Base-by-base conservation (phyloP, 2,113 vertebrate species). In the Bombycilla garrulus region DNA sequence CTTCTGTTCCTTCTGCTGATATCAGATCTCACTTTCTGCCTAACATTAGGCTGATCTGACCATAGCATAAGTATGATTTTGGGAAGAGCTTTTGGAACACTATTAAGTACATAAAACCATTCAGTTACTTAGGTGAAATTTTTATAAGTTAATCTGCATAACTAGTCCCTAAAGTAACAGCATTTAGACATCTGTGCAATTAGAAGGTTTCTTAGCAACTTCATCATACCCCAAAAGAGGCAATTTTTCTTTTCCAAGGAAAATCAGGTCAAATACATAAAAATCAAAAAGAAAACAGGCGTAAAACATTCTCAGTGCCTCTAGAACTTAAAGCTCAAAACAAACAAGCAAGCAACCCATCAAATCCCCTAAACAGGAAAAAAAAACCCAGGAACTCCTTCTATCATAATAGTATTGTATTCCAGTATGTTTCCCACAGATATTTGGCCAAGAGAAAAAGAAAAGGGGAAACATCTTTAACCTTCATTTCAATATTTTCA, bases 401-500 rank as follows among this genome's bases (percentile, higher is more conserved):
- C 12, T 38, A 7, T 24, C 5, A 4, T 18, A 69, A n/a, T 9
- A 33, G 24, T 38, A n/a, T 61, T 82, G 21, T 71, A 71, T 54
- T 91, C 24, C 22, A 81, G 4, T 42, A 26, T 29, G 65, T 2
- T 81, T 92, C 12, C 53, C 40, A 65, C 6, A 83, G 11, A 64
- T 7, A 85, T 64, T 71, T 84, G 65, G 15, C 23, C 8, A 29
- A 35, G 17, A 26, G 57, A 6, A 47, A 57, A 70, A 70, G 11
- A 73, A 76, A 51, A 1, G 10, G 6, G 22, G 18, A 7, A 62
- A 48, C 33, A 50, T 31, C 17, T 56, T 89, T 85, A 15, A 85
- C 16, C 62, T 92, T 71, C 19, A 81, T 61, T 94, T 95, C 65
- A 79, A 25, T 62, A 90, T 95, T 96, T 97, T 90, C 45, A 90